phyloP scores from a whole-genome alignment of 2,113 vertebrate species.

The Mesocricetus auratus region DNA sequence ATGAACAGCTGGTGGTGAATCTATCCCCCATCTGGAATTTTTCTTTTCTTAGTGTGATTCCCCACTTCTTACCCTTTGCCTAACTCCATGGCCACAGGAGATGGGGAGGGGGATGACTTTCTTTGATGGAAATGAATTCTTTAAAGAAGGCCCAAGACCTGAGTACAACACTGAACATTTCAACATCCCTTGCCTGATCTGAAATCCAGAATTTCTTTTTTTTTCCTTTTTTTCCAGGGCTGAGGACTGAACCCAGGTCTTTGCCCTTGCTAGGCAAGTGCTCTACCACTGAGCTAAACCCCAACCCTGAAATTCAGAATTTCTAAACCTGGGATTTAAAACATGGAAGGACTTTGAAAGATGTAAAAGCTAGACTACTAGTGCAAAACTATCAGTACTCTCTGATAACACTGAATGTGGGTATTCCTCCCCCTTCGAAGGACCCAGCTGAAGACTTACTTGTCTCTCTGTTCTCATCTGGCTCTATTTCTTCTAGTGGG shows the following conservation, averaged over 20 bases:
- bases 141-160: background rate
- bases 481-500: background rate
- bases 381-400: background rate
- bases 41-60: background rate
- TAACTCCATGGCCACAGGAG: background rate
- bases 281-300: too few relatives aligned
- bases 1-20: background rate
- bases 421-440: background rate
- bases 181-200: background rate
- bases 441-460: background rate
- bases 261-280: too few relatives aligned
- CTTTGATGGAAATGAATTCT: background rate
- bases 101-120: background rate
- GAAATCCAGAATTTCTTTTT: conserved; percentile 20
- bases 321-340: background rate
- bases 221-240: too few relatives aligned
- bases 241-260: too few relatives aligned
- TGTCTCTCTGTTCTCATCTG: background rate
- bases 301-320: background rate
- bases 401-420: background rate
- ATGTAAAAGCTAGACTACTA: background rate
- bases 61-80: background rate
- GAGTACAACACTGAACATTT: background rate
- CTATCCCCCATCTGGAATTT: background rate
- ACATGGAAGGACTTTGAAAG: background rate